Evolutionary conservation across 1,140 invertebrate species (phyloP), one percentile per base, ranked within the genome.

Genomic region (Semibalanus balanoides): DNA sequence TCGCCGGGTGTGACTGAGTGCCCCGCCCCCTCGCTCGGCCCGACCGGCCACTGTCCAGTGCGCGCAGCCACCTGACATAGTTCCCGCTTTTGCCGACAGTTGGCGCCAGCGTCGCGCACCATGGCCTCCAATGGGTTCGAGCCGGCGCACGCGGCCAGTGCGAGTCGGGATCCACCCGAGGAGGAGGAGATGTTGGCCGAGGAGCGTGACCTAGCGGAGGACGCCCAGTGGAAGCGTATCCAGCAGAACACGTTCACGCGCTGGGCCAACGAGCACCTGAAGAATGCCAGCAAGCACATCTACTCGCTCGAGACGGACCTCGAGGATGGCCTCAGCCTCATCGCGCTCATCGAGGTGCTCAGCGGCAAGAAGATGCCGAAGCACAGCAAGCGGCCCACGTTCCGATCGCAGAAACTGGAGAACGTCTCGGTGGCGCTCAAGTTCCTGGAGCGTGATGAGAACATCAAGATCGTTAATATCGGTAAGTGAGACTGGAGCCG

Each of bases 201-300:
- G 77, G 90, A 92, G 85, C 88, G 92, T 81, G 93, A 95, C 82
- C 86, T 95, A 80, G 92, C 92, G 79, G 93, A 95, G 82, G 93
- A 96, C 86, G 93, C 93, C 74, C 90, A 92, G 82, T 96, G 93
- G 93, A 96, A 95, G 85, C 87, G 91, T 79, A 97, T 97, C 78
- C 95, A 97, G 84, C 93, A 96, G 84, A 97, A 97, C 82, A 97
- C 95, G 31, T 97, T 97, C 82, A 95, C 94, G 73, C 87, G 95
- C 81, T 97, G 95, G 95, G 93, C 92, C 5, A 97, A 97, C 85
- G 93, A 97, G 81, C 93, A 95, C 83, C 85, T 97, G 74, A 94
- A 95, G 84, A 89, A 88, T 17, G 90, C 89, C 30, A 89, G 90
- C 82, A 92, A 91, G 82, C 87, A 88, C 79, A 91, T 97, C 77